Conservation (phyloP, 2,113 vertebrate species). For the Ibidorhyncha struthersii region DNA sequence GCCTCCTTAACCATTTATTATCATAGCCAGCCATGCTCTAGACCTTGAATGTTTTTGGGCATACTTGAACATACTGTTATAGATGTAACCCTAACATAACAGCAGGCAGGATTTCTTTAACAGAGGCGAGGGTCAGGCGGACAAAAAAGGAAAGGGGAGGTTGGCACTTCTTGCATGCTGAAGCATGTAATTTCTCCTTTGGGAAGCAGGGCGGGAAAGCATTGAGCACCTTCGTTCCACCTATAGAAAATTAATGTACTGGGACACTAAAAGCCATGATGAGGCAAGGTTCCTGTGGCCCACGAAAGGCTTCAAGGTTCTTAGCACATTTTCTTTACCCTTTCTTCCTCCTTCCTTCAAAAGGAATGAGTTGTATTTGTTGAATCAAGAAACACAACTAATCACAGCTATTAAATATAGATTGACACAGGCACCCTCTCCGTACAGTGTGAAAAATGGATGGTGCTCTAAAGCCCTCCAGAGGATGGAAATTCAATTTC, state of each 20-base stretch:
- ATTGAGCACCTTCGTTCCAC: background rate
- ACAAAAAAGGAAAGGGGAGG: background rate
- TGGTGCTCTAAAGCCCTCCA: background rate
- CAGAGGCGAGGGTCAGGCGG: background rate
- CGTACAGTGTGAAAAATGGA: background rate
- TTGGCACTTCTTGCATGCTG: background rate
- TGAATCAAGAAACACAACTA: constrained; percentile 8
- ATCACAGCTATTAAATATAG: constrained; percentile 6
- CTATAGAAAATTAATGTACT: background rate
- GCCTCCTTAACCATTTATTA: background rate
- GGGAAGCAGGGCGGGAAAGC: background rate
- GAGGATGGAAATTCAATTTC: background rate
- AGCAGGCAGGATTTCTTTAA: background rate
- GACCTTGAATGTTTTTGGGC: background rate
- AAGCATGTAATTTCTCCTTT: background rate
- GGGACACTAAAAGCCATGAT: background rate
- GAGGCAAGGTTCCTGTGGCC: background rate
- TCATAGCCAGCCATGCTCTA: background rate
- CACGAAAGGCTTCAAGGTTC: background rate
- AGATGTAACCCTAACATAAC: background rate
- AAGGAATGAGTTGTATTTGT: background rate
- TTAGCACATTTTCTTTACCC: background rate
- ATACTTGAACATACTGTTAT: background rate
- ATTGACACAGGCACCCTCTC: background rate
- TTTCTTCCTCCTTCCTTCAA: background rate